These are phyloP conservation scores for Cyprinella venusta DNA, from an alignment of 2,797 vertebrate genomes.

Conservation along the genomic window DNA sequence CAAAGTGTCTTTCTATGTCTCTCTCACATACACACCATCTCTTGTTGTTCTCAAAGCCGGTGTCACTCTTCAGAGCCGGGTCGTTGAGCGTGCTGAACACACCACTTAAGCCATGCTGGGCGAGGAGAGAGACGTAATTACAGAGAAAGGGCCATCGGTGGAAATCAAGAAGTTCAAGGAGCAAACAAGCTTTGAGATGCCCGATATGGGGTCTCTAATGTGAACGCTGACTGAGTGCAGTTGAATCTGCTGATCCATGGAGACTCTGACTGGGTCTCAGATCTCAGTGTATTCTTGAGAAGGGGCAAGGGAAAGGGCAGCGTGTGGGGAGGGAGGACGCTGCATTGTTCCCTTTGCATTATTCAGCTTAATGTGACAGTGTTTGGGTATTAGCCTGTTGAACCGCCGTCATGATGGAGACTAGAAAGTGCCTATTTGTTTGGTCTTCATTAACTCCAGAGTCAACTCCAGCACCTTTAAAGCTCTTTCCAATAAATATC, in stretches of 20 bases:
- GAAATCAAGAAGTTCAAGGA: slow-evolving; percentile 26
- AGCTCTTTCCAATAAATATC: slow-evolving; percentile 43
- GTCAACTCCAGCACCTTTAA: slow-evolving; percentile 38
- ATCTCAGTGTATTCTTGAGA: slow-evolving; percentile 28
- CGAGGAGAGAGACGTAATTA: slow-evolving; percentile 55
- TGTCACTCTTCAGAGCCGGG: slow-evolving; percentile 30
- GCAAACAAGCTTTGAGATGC: neutral
- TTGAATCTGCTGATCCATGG: neutral
- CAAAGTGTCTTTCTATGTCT: slow-evolving; percentile 24
- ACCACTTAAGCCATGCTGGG: slow-evolving; percentile 46
- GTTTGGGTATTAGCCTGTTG: slow-evolving; percentile 36
- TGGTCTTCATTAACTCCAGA: slow-evolving; percentile 44
- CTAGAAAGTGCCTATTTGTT: slow-evolving; percentile 37
- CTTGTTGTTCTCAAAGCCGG: slow-evolving; percentile 42
- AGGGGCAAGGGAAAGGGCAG: neutral
- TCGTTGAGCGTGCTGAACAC: slow-evolving; percentile 36
- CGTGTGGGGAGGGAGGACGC: slow-evolving; percentile 4
- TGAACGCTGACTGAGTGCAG: neutral
- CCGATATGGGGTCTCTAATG: neutral
- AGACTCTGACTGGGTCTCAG: neutral
- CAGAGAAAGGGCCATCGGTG: neutral
- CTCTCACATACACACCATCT: slow-evolving; percentile 43
- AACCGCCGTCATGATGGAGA: slow-evolving; percentile 9
- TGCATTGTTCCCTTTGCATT: slow-evolving; percentile 28
- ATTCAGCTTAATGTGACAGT: slow-evolving; percentile 44